phyloP scores from a whole-genome alignment of 2,797 vertebrate species.

The Calcarius lapponicus region DNA sequence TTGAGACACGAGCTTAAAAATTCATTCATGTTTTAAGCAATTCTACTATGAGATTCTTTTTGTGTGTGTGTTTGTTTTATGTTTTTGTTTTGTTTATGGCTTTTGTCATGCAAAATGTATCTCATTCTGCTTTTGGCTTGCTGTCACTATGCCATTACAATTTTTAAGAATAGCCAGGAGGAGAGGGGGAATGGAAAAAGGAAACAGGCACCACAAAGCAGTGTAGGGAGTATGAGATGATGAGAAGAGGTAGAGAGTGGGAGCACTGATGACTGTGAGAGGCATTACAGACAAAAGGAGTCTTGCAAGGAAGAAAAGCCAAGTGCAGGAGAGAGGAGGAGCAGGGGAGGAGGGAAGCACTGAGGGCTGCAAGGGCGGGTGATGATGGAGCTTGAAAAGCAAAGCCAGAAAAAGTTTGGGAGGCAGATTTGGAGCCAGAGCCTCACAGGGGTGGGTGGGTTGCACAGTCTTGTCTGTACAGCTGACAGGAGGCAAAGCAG shows the following conservation, averaged over 20 bases:
- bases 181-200: fast-evolving
- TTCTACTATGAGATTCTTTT: background rate
- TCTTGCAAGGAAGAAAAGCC: background rate
- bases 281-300: background rate
- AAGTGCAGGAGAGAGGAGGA: background rate
- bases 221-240: background rate
- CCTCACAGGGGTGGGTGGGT: background rate
- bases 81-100: background rate
- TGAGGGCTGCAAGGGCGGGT: background rate
- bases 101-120: slow-evolving; percentile 5
- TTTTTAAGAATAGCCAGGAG: slow-evolving; percentile 16
- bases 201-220: background rate
- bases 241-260: background rate
- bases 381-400: background rate
- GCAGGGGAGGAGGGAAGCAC: background rate
- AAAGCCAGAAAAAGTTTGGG: background rate
- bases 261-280: background rate
- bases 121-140: background rate
- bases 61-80: background rate
- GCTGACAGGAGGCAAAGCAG: background rate
- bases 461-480: background rate
- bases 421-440: background rate
- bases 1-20: background rate
- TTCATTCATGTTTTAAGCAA: background rate
- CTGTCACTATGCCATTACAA: background rate